Percentiles rank a stretch among this genome's conserved stretches.
Conservation (phyloP, 2,797 vertebrate species). For the Anguilla pacifica region DNA sequence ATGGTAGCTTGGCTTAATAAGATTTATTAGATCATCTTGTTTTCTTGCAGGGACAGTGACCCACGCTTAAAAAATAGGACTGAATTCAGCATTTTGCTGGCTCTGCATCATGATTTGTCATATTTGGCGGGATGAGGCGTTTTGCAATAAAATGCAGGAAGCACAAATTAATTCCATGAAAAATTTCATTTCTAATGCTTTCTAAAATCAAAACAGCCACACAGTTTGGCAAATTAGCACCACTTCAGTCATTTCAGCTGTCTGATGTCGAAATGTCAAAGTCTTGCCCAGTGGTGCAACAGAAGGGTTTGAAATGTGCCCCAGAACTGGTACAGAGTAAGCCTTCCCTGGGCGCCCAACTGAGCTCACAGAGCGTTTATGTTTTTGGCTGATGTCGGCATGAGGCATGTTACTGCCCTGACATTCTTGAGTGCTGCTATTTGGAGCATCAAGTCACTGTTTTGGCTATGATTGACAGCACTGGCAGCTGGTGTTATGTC, state of each 20-base stretch:
- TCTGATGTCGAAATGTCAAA: neutral
- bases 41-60: neutral
- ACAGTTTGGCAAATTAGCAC: constrained; percentile 16
- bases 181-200: neutral
- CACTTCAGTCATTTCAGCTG: neutral
- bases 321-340: neutral
- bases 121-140: neutral
- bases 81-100: neutral
- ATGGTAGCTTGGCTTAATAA: neutral
- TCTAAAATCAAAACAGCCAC: neutral
- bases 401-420: neutral
- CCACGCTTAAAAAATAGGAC: neutral
- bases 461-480: neutral
- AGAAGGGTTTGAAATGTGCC: neutral
- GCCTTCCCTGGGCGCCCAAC: neutral
- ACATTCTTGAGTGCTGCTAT: neutral
- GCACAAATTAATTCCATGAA: constrained; percentile 4
- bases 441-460: neutral
- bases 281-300: neutral
- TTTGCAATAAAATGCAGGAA: constrained; percentile 15
- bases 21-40: constrained; percentile 13
- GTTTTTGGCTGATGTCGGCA: neutral
- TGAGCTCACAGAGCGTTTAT: neutral
- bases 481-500: neutral
- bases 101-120: neutral